Evolutionary conservation across 2,888 invertebrate genomes (phyloP).

Genomic region (Leptopterna dolabrata): DNA sequence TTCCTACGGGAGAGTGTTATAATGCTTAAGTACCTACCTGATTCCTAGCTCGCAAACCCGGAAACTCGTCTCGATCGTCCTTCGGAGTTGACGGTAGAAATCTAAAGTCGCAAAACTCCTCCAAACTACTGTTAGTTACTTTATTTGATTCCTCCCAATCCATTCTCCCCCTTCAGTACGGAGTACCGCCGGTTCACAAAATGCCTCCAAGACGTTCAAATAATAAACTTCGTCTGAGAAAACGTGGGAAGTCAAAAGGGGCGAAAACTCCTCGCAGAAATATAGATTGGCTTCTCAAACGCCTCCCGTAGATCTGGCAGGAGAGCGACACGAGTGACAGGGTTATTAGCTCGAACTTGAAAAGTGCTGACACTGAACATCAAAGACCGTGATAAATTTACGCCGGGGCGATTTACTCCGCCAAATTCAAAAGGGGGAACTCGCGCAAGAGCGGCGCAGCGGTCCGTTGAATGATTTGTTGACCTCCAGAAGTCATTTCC

Average conservation of each 20-base stretch:
- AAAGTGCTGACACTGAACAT: conserved; percentile 51
- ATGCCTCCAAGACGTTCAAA: conserved; percentile 1
- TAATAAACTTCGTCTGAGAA: background rate
- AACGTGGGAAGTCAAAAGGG: background rate
- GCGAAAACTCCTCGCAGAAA: background rate
- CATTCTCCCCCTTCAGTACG: background rate
- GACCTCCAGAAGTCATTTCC: background rate
- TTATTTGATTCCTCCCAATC: background rate
- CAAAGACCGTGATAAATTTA: conserved; percentile 50
- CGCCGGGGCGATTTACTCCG: background rate
- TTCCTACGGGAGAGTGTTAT: too few species aligned
- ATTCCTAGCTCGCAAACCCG: background rate
- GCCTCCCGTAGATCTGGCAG: conserved; percentile 46
- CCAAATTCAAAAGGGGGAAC: background rate
- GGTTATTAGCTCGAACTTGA: conserved; percentile 49
- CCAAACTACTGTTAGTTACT: background rate
- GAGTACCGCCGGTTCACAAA: background rate
- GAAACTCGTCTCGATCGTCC: background rate
- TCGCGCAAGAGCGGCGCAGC: background rate
- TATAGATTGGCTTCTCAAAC: conserved; percentile 16
- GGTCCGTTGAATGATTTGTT: background rate
- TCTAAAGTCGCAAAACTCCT: background rate
- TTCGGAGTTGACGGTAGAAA: background rate
- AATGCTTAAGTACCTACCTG: background rate
- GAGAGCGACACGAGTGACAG: conserved; percentile 49